Base-by-base conservation (phyloP, 2,797 vertebrate genomes). In the Centropyge bicolor region DNA sequence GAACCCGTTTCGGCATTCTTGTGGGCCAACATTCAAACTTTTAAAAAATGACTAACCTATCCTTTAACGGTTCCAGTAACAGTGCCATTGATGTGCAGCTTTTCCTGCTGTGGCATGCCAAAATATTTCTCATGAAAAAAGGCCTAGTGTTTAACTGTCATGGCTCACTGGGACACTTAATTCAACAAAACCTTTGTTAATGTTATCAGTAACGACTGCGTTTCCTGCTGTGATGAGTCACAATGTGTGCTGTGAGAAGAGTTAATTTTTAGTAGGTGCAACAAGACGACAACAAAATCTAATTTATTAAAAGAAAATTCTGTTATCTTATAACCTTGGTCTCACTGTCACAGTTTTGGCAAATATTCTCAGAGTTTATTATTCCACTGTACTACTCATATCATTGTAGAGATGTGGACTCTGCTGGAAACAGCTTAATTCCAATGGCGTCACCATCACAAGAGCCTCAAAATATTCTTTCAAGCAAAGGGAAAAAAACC, bases 361-460 rank as follows among this genome's bases (percentile, higher is more conserved):
- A 51, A 62, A 31, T 4, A 55, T n/a, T 14, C 10, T 12, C n/a
- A 5, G 5, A 75, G n/a, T 38, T 31, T 40, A 55, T 60, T 27
- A 62, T 71, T 38, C 5, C 0, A 56, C 7, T 48, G 7, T 41
- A 14, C 38, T n/a, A 6, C 2, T 19, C 1, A 0, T 22, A 14
- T 68, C 6, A n/a, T 8, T 43, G 61, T 24, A 67, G 46, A 62
- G n/a, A 60, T 49, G 14, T 11, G 11, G 41, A n/a, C n/a, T 38
- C 46, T 27, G 52, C 69, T 78, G 27, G 38, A 68, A 27, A 22
- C 20, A 46, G 31, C 27, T 65, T 73, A 52, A n/a, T 52, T 81
- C 41, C 9, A 68, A n/a, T 6, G 27, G 43, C 4, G 5, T 5
- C 38, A 54, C 9, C 22, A 35, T 24, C 22, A 46, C 31, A 65